These are phyloP conservation scores for Rosalia funebris DNA, from an alignment of 2,888 invertebrate genomes.

Conservation along the genomic window DNA sequence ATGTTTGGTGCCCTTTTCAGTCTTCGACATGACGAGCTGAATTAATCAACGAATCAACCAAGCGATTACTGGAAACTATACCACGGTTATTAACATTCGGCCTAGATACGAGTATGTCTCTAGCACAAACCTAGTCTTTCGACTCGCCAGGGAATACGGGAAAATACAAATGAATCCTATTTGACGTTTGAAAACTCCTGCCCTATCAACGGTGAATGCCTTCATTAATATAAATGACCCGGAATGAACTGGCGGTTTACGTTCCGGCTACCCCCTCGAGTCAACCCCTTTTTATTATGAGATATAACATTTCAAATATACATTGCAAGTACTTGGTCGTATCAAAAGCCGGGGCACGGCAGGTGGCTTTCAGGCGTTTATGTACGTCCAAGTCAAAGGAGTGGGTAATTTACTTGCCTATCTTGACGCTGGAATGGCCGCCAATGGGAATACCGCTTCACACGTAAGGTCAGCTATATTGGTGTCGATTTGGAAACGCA, in stretches of 20 bases:
- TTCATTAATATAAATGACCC: conserved; percentile 56
- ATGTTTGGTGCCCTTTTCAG: too few species aligned
- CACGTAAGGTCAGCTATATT: too few species aligned
- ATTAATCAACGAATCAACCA: too few species aligned
- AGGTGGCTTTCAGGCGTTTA: conserved; percentile 26
- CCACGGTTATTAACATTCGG: too few species aligned
- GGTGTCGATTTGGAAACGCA: too few species aligned
- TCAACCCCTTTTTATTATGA: conserved; percentile 51
- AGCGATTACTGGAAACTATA: too few species aligned
- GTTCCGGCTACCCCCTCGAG: conserved; percentile 48
- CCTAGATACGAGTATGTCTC: conserved; percentile 9
- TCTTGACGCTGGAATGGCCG: too few species aligned
- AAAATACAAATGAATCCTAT: conserved; percentile 24
- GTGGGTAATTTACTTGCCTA: too few species aligned
- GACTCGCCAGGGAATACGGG: neutral
- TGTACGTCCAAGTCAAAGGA: neutral
- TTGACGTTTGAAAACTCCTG: conserved; percentile 35
- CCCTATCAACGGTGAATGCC: conserved; percentile 52
- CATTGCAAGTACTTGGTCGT: conserved; percentile 43
- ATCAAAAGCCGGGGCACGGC: conserved; percentile 28
- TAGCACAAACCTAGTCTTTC: neutral
- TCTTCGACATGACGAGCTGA: too few species aligned
- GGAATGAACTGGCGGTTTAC: conserved; percentile 47
- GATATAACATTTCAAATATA: conserved; percentile 55
- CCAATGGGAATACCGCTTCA: too few species aligned